phyloP scores from a whole-genome alignment of 1,140 invertebrate genomes.

The Heliothis virescens region DNA sequence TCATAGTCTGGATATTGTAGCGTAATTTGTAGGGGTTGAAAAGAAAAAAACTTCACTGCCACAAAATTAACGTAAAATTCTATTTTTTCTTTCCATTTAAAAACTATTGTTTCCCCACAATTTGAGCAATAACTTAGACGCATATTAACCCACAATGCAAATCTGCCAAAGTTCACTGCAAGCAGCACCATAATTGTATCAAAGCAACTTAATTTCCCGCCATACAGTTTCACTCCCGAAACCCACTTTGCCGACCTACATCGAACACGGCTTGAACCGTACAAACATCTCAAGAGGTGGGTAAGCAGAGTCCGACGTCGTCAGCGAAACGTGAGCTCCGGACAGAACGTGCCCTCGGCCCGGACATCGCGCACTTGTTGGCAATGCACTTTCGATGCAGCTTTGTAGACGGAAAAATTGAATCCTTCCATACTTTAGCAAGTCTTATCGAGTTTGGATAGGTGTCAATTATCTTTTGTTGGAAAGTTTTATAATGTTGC shows the following conservation, averaged over 20 bases:
- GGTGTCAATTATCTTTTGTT: conserved; percentile 30
- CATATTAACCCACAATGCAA: too few relatives aligned
- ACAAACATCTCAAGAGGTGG: conserved; percentile 44
- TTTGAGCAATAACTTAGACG: too few relatives aligned
- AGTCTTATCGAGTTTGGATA: conserved; percentile 16
- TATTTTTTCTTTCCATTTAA: too few relatives aligned
- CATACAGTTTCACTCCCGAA: background rate
- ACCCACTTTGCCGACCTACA: conserved; percentile 15
- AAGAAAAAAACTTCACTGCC: too few relatives aligned
- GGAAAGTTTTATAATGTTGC: background rate
- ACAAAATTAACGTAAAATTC: too few relatives aligned
- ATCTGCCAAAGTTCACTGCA: too few relatives aligned
- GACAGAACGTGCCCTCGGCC: conserved; percentile 38
- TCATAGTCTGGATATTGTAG: too few relatives aligned
- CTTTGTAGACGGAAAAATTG: conserved; percentile 41
- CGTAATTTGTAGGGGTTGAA: too few relatives aligned
- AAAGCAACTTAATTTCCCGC: background rate
- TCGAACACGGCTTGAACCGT: conserved; percentile 20
- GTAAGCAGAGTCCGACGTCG: conserved; percentile 15
- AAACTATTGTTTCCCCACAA: too few relatives aligned
- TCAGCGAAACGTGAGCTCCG: conserved; percentile 42
- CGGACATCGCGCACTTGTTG: conserved; percentile 36
- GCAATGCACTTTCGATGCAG: conserved; percentile 43
- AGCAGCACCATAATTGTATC: background rate
- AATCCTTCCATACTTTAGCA: conserved; percentile 18